phyloP scores from a whole-genome alignment of 2,797 vertebrate genomes.

The Masticophis lateralis region DNA sequence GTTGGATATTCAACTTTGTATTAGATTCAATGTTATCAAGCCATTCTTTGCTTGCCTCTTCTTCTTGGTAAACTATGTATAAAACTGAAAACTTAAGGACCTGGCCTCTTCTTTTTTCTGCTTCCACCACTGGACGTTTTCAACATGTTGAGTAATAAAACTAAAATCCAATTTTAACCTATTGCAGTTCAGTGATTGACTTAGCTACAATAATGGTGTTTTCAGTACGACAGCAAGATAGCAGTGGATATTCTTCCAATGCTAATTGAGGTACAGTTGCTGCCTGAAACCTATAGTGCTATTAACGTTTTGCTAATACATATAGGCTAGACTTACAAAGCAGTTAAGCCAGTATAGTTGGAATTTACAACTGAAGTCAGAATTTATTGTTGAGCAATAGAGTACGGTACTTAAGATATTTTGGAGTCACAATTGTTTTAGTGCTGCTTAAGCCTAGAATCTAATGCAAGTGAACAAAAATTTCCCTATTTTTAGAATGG shows the following conservation, averaged over 20 bases:
- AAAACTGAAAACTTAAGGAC: conserved; percentile 49
- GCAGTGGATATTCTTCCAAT: conserved; percentile 64
- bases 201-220: conserved; percentile 65
- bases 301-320: conserved; percentile 41
- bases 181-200: conserved; percentile 67
- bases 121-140: conserved; percentile 52
- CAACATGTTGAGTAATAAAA: conserved; percentile 63
- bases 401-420: background rate
- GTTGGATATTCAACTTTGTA: background rate
- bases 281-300: conserved; percentile 57
- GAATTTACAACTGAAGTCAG: background rate
- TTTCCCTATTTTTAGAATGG: background rate
- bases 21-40: background rate
- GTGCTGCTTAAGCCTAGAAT: background rate
- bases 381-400: background rate
- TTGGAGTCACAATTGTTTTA: background rate
- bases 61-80: conserved; percentile 19
- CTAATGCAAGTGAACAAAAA: background rate
- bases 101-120: conserved; percentile 48
- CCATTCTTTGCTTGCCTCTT: background rate
- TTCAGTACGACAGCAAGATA: conserved; percentile 68
- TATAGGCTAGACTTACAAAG: background rate
- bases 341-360: background rate
- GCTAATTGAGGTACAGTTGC: conserved; percentile 59
- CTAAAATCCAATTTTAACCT: conserved; percentile 67